Base-by-base conservation (phyloP, 2,888 invertebrate species). In the Muschampia plurimacula region DNA sequence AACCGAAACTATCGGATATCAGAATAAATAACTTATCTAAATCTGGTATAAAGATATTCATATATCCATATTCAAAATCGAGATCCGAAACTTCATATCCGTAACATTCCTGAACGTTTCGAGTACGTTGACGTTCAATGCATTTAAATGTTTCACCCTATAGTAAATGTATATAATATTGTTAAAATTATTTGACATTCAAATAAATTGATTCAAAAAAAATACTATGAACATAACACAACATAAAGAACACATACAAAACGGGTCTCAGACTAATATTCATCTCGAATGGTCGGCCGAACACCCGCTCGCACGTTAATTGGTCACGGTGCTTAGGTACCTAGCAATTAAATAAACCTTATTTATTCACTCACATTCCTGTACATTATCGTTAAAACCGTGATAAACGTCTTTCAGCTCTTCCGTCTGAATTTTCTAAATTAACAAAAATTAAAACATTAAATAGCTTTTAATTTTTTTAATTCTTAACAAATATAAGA, bases 241-340 rank as follows among this genome's bases (percentile, higher is more conserved):
- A 63, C 67, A 68, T 67, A 72, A 62, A 63, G 55, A 41, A 15
- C 2, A 49, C 32, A 10, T 32, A 62, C 62, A 36, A 28, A 63
- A 44, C 13, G 44, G 49, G 15, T 52, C 41, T 13, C 4, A 13
- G 52, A 22, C 62, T 72, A 55, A 72, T 62, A 63, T 55, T 72
- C 81, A 82, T 82, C 77, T 73, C 68, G 62, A 69, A 49, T 22
- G 49, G 32, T 32, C 62, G 36, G 22, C 41, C 22, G 59, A 57
- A 57, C 41, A 62, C 36, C 65, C 59, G 79, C 80, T 78, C 83
- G 83, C 76, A 77, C 88, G 86, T 86, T 92, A 93, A 93, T 93
- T 93, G 92, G 93, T 91, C 92, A 92, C 92, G 93, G 89, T 91
- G 89, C 87, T 89, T 91, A n/a, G n/a, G n/a, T n/a, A 92, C 92